Base-by-base conservation (phyloP, 2,113 vertebrate species). In the Rana temporaria region DNA sequence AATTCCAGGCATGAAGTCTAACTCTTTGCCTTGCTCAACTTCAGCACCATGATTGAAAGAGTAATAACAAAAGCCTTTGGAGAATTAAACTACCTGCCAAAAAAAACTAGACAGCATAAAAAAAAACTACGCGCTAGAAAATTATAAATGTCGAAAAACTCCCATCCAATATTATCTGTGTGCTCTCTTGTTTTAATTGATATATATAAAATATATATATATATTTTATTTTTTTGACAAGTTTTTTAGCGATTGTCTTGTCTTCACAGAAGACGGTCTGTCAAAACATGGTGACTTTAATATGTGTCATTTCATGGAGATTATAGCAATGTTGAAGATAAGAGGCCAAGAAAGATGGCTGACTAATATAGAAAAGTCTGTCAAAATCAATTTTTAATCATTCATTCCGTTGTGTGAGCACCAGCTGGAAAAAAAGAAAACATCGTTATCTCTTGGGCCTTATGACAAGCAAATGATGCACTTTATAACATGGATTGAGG, bases 1-100 rank as follows among this genome's bases (percentile, higher is more conserved):
- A 62, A 79, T 87, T 88, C 66, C 20, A 86, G 59, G 62, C 64
- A 81, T 85, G 84, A 84, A 78, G 71, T 68, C 81, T n/a, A 30
- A 30, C 52, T 83, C 73, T 83, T 81, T 64, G 83, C 67, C 84
- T 74, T 83, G 53, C 75, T 83, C 71, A 30, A 60, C 64, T 48
- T 32, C 62, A 57, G 81, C 32, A 19, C 48, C 67, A 65, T 83
- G 81, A 83, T 83, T 76, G 81, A 83, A 83, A 83, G 63, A 34
- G 30, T 75, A 83, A 68, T 75, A 83, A 75, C 59, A 69, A 81
- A 22, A 68, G 63, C 38, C 64, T 76, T 60, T 18, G 30, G 72
- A 83, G 81, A 76, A 76, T 82, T 74, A 82, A 82, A 70, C 30
- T 66, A 59, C 60, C 64, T 59, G 64, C 55, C 69, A 73, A 56